phyloP scores from a whole-genome alignment of 1,140 invertebrate species.

The Diprion similis region DNA sequence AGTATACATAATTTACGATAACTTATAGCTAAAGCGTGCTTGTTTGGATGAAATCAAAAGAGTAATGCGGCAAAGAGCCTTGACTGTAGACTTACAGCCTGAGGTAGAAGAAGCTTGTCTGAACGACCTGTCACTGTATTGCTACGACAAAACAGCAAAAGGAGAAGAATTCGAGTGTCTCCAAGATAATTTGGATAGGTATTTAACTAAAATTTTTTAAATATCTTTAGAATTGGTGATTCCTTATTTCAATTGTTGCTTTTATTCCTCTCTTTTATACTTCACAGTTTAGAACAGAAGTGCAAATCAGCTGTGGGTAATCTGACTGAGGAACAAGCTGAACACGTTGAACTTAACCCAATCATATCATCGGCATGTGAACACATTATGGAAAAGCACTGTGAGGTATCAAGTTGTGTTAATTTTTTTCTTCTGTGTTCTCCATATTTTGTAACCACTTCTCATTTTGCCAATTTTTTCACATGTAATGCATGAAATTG shows the following conservation, averaged over 20 bases:
- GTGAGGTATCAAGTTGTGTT: constrained; percentile 63
- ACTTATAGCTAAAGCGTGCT: constrained; percentile 63
- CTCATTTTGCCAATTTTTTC: constrained; percentile 4
- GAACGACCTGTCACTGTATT: constrained; percentile 82
- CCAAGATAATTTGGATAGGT: constrained; percentile 86
- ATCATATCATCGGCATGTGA: constrained; percentile 84
- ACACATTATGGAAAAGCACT: constrained; percentile 83
- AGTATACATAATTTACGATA: neutral
- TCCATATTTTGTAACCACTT: constrained; percentile 2
- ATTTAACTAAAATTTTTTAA: constrained; percentile 22
- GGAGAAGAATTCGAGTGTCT: constrained; percentile 92
- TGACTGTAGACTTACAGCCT: constrained; percentile 91
- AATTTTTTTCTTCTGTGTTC: neutral
- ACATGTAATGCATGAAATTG: constrained; percentile 2
- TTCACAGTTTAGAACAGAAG: constrained; percentile 62
- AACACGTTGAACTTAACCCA: constrained; percentile 85
- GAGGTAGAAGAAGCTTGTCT: constrained; percentile 93
- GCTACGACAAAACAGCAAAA: constrained; percentile 82
- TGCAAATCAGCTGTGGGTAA: constrained; percentile 82
- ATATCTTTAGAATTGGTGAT: no score
- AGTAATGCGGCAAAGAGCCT: constrained; percentile 91
- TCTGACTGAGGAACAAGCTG: constrained; percentile 89
- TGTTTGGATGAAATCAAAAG: constrained; percentile 84
- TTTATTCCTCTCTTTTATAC: constrained; percentile 14
- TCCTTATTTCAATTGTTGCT: constrained; percentile 12